Base-by-base conservation (phyloP, 1,140 invertebrate species). In the Proales similis region DNA sequence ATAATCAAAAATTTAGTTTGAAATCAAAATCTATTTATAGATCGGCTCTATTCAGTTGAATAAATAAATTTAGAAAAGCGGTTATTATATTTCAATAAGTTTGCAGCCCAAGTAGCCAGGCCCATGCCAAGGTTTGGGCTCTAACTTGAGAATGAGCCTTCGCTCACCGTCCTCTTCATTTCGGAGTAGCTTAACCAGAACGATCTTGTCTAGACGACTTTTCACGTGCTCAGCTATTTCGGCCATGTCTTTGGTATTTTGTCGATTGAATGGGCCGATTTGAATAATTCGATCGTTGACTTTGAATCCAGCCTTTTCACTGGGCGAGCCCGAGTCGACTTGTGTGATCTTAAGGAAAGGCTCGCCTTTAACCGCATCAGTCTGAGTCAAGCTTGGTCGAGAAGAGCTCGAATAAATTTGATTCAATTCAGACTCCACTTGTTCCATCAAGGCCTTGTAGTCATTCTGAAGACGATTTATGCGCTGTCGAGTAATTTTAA, bases 391-490 rank as follows among this genome's bases (percentile, higher is more conserved):
- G 26, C 7, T 2, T 22, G 20, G 7, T 3, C 26, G 12, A 3
- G n/a, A 19, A 20, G 12, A 22, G 29, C 49, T 47, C 9, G 32
- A 47, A 27, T 63, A 47, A 14, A 48, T 39, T n/a, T 63, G 12
- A 24, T 39, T 27, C 3, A 47, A 27, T 36, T 47, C 57, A 38
- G 36, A 22, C 32, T 63, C 61, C 6, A 63, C 49, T 46, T 63
- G 42, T 12, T 17, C 30, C 45, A 63, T 43, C 12, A 63, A 17
- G 4, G 61, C 61, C 11, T 48, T 63, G 30, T 63, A 45, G 14
- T 63, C 61, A 38, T 63, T 63, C 42, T 22, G 24, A 12, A 63
- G 17, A 36, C 61, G 29, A 27, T 48, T 63, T 5, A 63, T 47
- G 38, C 39, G 30, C 29, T 48, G 61, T 14, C 61, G 24, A 26